Conservation (phyloP, 1,140 invertebrate genomes). For the Manduca sexta region DNA sequence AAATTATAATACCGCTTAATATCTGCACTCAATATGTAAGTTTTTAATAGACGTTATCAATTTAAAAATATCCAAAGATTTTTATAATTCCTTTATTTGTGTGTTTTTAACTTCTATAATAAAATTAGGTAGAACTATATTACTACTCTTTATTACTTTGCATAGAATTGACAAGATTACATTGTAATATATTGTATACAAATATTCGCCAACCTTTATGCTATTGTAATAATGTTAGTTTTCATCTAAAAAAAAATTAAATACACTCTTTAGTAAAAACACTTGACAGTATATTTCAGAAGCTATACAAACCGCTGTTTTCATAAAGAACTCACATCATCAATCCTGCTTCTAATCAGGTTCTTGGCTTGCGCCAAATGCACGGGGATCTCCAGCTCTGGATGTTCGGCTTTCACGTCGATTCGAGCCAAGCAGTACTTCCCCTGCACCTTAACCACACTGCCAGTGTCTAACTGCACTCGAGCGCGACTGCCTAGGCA, state of each 20-base stretch:
- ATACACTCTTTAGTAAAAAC: no score
- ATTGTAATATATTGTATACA: no score
- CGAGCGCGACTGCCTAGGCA: slow-evolving; percentile 75
- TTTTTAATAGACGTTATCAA: no score
- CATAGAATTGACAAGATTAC: no score
- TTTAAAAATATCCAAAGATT: no score
- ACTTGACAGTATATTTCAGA: neutral
- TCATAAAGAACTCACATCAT: slow-evolving; percentile 75
- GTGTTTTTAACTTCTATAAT: no score
- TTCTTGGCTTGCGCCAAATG: slow-evolving; percentile 76
- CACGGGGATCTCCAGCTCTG: slow-evolving; percentile 74
- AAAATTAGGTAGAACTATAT: no score
- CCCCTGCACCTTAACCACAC: slow-evolving; percentile 74
- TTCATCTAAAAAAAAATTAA: no score
- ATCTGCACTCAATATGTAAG: neutral
- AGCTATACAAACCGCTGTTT: neutral
- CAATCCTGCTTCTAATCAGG: slow-evolving; percentile 75
- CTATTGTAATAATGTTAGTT: no score
- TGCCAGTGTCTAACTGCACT: slow-evolving; percentile 71
- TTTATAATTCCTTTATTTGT: no score
- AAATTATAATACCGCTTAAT: slow-evolving; percentile 41
- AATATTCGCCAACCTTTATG: no score
- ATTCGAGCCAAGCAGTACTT: slow-evolving; percentile 80
- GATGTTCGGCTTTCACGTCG: slow-evolving; percentile 73
- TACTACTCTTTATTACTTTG: no score